A percentile compares a stretch with the other conserved stretches of the same genome.
phyloP scores from a whole-genome alignment of 2,888 invertebrate species.

The Euproctis similis region DNA sequence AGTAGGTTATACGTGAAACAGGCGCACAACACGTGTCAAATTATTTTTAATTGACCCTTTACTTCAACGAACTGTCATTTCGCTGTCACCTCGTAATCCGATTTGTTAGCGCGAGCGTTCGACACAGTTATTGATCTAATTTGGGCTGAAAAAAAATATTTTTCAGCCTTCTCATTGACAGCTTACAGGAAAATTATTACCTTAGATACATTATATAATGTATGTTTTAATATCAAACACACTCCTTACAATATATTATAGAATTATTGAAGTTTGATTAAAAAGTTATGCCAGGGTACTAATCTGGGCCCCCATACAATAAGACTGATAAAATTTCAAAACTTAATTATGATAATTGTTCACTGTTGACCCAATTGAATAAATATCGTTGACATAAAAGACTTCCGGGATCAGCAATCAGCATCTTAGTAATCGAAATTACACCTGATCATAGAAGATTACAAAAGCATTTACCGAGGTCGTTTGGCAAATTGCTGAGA shows the following conservation, averaged over 20 bases:
- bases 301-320: too few species aligned
- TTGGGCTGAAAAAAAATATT: constrained; percentile 1
- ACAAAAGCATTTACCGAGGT: constrained; percentile 27
- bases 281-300: too few species aligned
- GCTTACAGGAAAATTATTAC: too few species aligned
- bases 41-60: constrained; percentile 23
- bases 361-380: too few species aligned
- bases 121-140: constrained; percentile 4
- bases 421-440: constrained; percentile 19
- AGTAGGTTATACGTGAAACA: too few species aligned
- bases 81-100: constrained; percentile 5
- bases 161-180: not conserved
- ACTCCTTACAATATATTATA: too few species aligned
- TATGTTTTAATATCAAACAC: too few species aligned
- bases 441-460: constrained; percentile 26
- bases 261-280: too few species aligned
- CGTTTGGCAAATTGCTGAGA: constrained; percentile 35
- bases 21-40: constrained; percentile 9
- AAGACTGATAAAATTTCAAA: too few species aligned
- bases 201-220: too few species aligned
- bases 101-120: constrained; percentile 1
- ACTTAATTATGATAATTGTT: too few species aligned
- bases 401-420: not conserved
- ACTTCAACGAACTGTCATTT: constrained; percentile 4
- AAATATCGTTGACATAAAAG: not conserved